phyloP scores from a whole-genome alignment of 2,113 vertebrate genomes.

The Girardinichthys multiradiatus region DNA sequence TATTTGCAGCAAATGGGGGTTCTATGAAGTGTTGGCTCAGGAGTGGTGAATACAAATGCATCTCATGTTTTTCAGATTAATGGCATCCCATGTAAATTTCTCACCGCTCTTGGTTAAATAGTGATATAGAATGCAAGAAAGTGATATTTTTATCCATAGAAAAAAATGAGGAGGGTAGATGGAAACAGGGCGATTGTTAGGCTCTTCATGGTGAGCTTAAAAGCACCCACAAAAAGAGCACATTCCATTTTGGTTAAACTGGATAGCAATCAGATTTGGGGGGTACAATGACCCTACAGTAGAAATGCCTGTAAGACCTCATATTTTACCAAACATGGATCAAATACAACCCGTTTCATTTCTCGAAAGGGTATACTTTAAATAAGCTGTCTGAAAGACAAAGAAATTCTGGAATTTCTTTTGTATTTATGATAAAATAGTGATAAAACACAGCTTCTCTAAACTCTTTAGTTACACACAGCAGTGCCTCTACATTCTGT shows the following conservation, averaged over 20 bases:
- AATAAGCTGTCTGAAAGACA: not conserved
- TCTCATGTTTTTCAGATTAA: not conserved
- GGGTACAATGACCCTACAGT: slow-evolving; percentile 2
- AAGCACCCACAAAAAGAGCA: too few relatives aligned
- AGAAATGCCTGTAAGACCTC: slow-evolving; percentile 20
- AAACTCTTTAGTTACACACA: slow-evolving; percentile 21
- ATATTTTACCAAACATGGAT: not conserved
- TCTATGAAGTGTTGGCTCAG: not conserved
- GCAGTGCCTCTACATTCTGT: slow-evolving; percentile 39
- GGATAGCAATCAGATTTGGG: slow-evolving; percentile 27
- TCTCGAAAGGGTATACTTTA: slow-evolving; percentile 7
- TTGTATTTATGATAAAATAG: slow-evolving; percentile 17
- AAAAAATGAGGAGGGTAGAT: not conserved
- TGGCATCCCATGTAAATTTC: not conserved
- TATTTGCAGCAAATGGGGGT: not conserved
- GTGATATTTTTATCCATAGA: too few relatives aligned
- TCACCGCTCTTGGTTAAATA: slow-evolving; percentile 28
- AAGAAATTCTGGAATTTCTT: slow-evolving; percentile 4
- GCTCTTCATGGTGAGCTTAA: too few relatives aligned
- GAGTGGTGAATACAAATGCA: not conserved
- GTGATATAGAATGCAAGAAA: slow-evolving; percentile 4
- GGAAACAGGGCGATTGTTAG: not conserved
- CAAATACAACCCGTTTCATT: not conserved
- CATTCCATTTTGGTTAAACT: slow-evolving; percentile 26
- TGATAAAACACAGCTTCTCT: slow-evolving; percentile 14